A percentile compares a stretch with the other conserved stretches of the same genome.
These are phyloP conservation scores for Ispidina picta DNA, from an alignment of 2,797 vertebrate species.

Conservation along the genomic window DNA sequence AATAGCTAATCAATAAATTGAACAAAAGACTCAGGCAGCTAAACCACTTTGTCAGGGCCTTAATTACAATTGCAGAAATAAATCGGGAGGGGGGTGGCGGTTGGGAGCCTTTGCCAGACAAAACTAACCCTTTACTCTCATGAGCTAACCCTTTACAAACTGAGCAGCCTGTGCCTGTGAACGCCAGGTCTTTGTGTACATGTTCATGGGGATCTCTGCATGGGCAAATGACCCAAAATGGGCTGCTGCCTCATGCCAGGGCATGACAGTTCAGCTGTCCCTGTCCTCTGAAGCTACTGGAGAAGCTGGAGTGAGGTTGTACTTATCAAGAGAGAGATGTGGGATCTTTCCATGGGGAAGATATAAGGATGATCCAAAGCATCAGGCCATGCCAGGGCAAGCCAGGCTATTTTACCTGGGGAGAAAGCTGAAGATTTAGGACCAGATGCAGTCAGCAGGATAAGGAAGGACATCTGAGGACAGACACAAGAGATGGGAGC, in stretches of 20 bases:
- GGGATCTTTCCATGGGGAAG: neutral
- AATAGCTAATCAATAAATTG: constrained; percentile 81
- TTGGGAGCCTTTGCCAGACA: constrained; percentile 43
- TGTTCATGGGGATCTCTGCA: rapidly evolving
- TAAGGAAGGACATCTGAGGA: neutral
- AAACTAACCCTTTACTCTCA: constrained; percentile 55
- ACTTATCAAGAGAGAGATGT: neutral
- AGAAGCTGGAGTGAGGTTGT: neutral
- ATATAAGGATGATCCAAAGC: neutral
- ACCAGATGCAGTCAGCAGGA: neutral
- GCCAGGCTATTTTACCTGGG: neutral
- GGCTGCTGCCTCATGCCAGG: neutral
- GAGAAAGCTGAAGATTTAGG: neutral
- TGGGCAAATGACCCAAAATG: rapidly evolving
- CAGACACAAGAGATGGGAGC: neutral
- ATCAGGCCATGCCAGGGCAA: neutral
- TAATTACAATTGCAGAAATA: constrained; percentile 77
- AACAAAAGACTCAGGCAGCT: constrained; percentile 73
- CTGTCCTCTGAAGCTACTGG: neutral
- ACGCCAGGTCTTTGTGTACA: rapidly evolving
- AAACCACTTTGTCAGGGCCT: constrained; percentile 69
- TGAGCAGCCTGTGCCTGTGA: neutral
- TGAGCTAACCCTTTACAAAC: constrained; percentile 17
- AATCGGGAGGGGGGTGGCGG: constrained; percentile 22
- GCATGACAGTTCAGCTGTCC: neutral